Base-by-base conservation (phyloP, 2,888 invertebrate genomes). In the Eupithecia pulchellata region DNA sequence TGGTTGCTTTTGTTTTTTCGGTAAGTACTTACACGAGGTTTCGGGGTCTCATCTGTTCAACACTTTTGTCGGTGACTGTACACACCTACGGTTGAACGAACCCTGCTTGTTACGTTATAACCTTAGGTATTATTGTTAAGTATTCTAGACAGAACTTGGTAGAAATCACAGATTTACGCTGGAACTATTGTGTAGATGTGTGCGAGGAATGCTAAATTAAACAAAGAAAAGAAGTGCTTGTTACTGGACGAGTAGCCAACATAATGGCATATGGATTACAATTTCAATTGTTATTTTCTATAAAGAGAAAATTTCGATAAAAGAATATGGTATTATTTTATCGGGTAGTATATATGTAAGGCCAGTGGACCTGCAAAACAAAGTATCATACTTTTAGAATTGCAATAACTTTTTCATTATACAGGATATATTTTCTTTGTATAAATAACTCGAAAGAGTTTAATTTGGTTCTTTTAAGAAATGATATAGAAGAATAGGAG, bases 91-190 rank as follows among this genome's bases (percentile, higher is more conserved):
- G 67, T 69, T 69, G 67, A 73, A 70, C 34, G 69, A 69, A 73
- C 73, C 57, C 39, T 29, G 17, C 57, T 36, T 36, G 25, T n/a
- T 34, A 36, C 32, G 34, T 57, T 30, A 30, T 42, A 47, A 20
- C 20, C 20, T 47, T 47, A 60, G 58, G 29, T 29, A 20, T 47
- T 55, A 34, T 58, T 14, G 34, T 58, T 29, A 39, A 42, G 29
- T 67, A 67, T 62, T 62, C 61, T 63, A 34, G 32, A 17, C n/a
- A 29, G 55, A 39, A 63, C 63, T 63, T 57, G 1, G 68, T 63
- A 39, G 63, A 58, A 69, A 62, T 69, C 72, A 17, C 34, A 63
- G 73, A 62, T 73, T 73, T 62, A 70, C 65, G 65, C 64, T 65
- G n/a, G 29, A 17, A 57, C 70, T 66, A 61, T 68, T 68, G 69